Conservation (phyloP, 2,888 invertebrate genomes). For the Axea sp. region DNA sequence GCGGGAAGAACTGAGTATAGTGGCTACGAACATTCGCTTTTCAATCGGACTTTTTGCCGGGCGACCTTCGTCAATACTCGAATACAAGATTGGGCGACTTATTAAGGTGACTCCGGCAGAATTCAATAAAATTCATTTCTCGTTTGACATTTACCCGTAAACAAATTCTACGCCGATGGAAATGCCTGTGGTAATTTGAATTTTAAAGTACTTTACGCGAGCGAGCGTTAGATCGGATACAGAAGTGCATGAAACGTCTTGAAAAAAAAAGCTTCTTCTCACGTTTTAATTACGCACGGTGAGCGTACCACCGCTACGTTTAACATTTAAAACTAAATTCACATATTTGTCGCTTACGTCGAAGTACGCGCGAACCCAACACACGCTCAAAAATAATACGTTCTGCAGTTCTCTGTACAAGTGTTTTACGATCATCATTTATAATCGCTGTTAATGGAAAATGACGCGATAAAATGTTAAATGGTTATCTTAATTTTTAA, state of each 20-base stretch:
- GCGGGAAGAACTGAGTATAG: constrained; percentile 72
- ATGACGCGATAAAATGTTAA: too few relatives aligned
- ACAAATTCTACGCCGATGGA: constrained; percentile 13
- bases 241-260: background rate
- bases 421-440: too few relatives aligned
- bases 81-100: constrained; percentile 61
- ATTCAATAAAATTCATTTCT: constrained; percentile 33
- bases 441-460: too few relatives aligned
- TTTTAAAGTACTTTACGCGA: constrained; percentile 2
- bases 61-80: constrained; percentile 71
- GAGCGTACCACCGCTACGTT: too few relatives aligned
- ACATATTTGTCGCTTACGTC: too few relatives aligned
- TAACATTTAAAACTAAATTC: too few relatives aligned
- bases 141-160: constrained; percentile 29
- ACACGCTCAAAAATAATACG: too few relatives aligned
- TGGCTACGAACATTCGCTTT: constrained; percentile 73
- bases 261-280: too few relatives aligned
- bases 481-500: too few relatives aligned
- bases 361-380: too few relatives aligned
- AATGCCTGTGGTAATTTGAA: constrained; percentile 4
- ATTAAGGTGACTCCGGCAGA: constrained; percentile 58
- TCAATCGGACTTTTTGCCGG: constrained; percentile 72
- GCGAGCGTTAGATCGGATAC: background rate
- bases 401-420: too few relatives aligned
- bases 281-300: too few relatives aligned